A percentile compares a stretch with the other conserved stretches of the same genome.
Evolutionary conservation across 2,888 invertebrate species (phyloP).

Genomic region (Trypoxylon attenuatum): DNA sequence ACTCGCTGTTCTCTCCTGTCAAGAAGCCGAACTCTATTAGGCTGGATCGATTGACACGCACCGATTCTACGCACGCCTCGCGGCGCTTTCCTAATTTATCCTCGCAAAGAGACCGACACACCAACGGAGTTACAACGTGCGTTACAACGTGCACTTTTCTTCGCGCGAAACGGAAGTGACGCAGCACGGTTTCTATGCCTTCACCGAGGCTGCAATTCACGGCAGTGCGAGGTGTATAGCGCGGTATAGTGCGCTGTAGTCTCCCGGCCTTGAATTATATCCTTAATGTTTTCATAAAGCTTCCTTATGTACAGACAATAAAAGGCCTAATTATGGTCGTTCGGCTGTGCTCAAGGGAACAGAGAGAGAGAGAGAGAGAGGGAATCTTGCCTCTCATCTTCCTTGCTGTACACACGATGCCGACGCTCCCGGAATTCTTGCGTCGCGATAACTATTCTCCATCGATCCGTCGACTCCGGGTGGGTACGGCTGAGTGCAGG

Average conservation of each 20-base stretch:
- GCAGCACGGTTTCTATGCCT: conserved; percentile 48
- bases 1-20: conserved; percentile 54
- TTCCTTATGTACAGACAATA: conserved; percentile 66
- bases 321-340: conserved; percentile 66
- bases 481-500: no score
- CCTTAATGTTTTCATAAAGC: conserved; percentile 70
- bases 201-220: conserved; percentile 47
- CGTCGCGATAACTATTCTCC: conserved; percentile 62
- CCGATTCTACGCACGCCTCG: no score
- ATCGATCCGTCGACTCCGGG: conserved; percentile 60
- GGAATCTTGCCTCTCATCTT: conserved; percentile 59
- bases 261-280: conserved; percentile 65
- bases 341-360: conserved; percentile 37
- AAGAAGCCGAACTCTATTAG: conserved; percentile 56
- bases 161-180: conserved; percentile 65
- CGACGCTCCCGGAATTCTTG: conserved; percentile 53
- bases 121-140: not conserved
- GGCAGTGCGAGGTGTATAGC: no score
- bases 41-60: no score
- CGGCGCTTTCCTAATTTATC: no score
- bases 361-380: conserved; percentile 11
- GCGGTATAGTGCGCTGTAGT: conserved; percentile 29
- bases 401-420: conserved; percentile 32
- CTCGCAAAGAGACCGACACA: no score
- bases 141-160: conserved; percentile 13